phyloP scores from a whole-genome alignment of 2,888 invertebrate species.

The Scaptodrosophila latifasciaeformis region DNA sequence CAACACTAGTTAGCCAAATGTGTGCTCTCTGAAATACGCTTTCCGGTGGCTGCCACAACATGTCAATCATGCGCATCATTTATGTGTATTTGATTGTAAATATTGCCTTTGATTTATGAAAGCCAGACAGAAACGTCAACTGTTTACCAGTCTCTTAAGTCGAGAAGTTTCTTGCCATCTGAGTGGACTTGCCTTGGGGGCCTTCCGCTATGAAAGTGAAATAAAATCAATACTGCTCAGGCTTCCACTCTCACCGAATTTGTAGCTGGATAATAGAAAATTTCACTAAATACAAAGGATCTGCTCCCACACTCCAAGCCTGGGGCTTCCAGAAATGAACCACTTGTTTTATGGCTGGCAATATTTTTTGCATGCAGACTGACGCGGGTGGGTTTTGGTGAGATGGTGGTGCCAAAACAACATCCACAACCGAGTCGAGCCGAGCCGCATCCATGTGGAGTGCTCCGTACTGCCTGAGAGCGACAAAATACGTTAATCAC shows the following conservation, averaged over 20 bases:
- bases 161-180: too few species aligned
- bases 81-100: too few species aligned
- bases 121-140: too few species aligned
- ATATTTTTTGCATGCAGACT: conserved; percentile 63
- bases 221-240: too few species aligned
- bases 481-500: conserved; percentile 74
- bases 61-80: conserved; percentile 65
- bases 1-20: conserved; percentile 14
- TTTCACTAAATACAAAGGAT: conserved; percentile 56
- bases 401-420: too few species aligned
- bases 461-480: conserved; percentile 26
- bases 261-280: conserved; percentile 51
- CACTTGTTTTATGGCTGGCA: conserved; percentile 58
- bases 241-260: too few species aligned
- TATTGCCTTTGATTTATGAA: too few species aligned
- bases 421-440: background rate
- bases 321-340: conserved; percentile 24
- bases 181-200: too few species aligned
- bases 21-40: conserved; percentile 32
- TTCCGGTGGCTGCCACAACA: conserved; percentile 73
- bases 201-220: too few species aligned
- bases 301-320: conserved; percentile 13
- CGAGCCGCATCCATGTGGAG: too few species aligned
- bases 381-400: conserved; percentile 19
- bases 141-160: too few species aligned